A percentile compares a stretch with the other conserved stretches of the same genome.
Conservation (phyloP, 1,140 invertebrate genomes). For the Chelonus insularis region DNA sequence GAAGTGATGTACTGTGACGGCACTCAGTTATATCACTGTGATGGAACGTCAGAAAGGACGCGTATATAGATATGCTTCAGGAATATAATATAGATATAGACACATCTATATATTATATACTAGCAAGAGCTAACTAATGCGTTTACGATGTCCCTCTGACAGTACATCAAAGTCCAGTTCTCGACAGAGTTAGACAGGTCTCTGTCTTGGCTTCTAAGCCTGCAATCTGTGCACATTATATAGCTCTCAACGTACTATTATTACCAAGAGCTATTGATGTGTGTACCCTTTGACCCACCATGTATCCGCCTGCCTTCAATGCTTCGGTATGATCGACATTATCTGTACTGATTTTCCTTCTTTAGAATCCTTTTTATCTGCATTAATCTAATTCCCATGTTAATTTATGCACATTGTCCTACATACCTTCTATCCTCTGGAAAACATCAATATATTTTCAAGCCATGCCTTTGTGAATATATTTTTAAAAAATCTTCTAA, state of each 20-base stretch:
- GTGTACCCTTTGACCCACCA: slow-evolving; percentile 17
- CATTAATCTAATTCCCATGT: too few relatives aligned
- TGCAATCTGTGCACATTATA: neutral
- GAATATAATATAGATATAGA: neutral
- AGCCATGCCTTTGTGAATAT: too few relatives aligned
- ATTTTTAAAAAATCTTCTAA: too few relatives aligned
- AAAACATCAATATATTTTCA: too few relatives aligned
- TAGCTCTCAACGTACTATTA: slow-evolving; percentile 8
- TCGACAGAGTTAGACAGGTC: slow-evolving; percentile 19
- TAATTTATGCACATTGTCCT: too few relatives aligned
- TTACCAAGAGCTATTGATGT: slow-evolving; percentile 12
- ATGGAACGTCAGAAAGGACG: too few relatives aligned
- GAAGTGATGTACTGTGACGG: too few relatives aligned
- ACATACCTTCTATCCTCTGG: too few relatives aligned
- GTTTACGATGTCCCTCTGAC: slow-evolving; percentile 50
- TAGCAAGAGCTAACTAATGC: slow-evolving; percentile 41
- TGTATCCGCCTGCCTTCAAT: neutral
- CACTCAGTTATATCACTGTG: too few relatives aligned
- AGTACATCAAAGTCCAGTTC: slow-evolving; percentile 47
- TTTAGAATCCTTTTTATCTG: too few relatives aligned
- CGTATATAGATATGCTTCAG: neutral
- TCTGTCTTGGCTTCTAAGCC: slow-evolving; percentile 20
- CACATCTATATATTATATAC: neutral
- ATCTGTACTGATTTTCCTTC: neutral
- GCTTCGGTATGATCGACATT: neutral